Percentiles rank a stretch among this genome's conserved stretches.
These are phyloP conservation scores for Eupsittula cactorum DNA, from an alignment of 2,113 vertebrate species.

Conservation along the genomic window DNA sequence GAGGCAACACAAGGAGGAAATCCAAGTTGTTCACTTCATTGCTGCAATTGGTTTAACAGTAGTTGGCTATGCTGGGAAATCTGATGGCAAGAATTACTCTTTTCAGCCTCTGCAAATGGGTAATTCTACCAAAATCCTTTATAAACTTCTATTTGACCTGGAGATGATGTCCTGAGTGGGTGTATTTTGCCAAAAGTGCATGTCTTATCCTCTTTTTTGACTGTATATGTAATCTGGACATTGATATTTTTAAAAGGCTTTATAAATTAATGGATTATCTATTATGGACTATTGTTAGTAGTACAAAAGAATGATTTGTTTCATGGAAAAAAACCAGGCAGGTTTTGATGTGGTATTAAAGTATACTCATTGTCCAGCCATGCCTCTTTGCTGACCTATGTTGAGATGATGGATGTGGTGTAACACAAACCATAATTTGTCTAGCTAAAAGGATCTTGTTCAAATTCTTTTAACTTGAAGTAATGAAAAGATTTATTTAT, in stretches of 20 bases:
- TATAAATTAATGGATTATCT: not conserved
- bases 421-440: too few relatives aligned
- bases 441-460: not conserved
- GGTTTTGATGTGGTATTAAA: not conserved
- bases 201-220: not conserved
- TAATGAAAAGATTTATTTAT: fast-evolving
- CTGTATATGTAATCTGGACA: not conserved
- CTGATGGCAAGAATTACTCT: not conserved
- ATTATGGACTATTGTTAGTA: not conserved
- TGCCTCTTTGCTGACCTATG: not conserved
- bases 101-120: not conserved
- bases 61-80: not conserved
- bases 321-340: not conserved
- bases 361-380: not conserved
- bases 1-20: not conserved
- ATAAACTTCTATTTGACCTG: not conserved
- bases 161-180: not conserved
- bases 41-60: not conserved
- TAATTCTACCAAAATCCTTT: not conserved
- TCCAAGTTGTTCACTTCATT: not conserved
- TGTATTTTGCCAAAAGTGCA: not conserved
- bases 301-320: not conserved
- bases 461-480: not conserved
- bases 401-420: not conserved
- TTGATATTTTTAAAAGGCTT: not conserved